Conservation (phyloP, 2,113 vertebrate species). For the Anolis sagrei region DNA sequence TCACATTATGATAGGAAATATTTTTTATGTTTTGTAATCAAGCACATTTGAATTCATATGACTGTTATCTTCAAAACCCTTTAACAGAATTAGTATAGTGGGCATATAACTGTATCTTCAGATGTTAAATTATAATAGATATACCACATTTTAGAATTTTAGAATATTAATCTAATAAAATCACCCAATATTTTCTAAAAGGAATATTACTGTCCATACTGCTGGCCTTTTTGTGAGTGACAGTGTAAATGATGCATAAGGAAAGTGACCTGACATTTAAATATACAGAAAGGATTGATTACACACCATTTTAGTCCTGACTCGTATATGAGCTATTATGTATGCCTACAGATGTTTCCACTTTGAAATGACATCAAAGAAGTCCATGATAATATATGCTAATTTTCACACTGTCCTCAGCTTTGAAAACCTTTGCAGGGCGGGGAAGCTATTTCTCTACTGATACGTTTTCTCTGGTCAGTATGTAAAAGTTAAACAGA, state of each 20-base stretch:
- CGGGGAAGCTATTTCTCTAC: background rate
- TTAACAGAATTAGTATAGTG: background rate
- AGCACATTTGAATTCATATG: background rate
- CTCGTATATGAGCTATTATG: conserved; percentile 53
- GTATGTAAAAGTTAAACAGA: conserved; percentile 40
- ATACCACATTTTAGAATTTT: background rate
- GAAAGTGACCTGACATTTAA: conserved; percentile 57
- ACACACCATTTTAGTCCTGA: conserved; percentile 27
- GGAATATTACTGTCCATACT: background rate
- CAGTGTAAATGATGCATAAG: conserved; percentile 22
- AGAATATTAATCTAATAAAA: background rate
- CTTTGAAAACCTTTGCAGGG: conserved; percentile 35
- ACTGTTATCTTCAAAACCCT: background rate
- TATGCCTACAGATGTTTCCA: conserved; percentile 56
- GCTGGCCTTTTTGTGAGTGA: conserved; percentile 4
- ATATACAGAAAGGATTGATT: conserved; percentile 57
- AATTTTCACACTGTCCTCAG: conserved; percentile 37
- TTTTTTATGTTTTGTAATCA: background rate
- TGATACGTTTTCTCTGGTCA: conserved; percentile 31
- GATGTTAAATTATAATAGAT: background rate
- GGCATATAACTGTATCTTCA: background rate
- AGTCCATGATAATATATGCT: conserved; percentile 44
- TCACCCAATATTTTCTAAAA: background rate
- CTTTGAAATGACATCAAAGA: conserved; percentile 64
- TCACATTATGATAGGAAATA: background rate